phyloP scores from a whole-genome alignment of 2,797 vertebrate genomes.

The Poecilia wingei region DNA sequence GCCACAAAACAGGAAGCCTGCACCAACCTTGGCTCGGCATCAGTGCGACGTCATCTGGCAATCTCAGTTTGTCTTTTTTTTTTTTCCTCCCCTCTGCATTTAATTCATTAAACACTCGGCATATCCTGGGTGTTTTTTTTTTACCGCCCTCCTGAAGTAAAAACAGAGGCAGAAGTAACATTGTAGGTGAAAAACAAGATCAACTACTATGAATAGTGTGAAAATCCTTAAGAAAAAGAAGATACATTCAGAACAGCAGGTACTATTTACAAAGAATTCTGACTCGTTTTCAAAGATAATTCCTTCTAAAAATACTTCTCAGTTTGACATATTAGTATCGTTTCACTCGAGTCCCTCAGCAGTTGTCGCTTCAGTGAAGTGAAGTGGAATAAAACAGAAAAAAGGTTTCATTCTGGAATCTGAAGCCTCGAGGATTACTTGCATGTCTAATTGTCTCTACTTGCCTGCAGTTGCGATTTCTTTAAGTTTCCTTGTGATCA shows the following conservation, averaged over 20 bases:
- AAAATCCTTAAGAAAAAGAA: not conserved
- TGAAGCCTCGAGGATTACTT: not conserved
- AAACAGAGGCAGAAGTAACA: not conserved
- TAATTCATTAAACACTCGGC: not conserved
- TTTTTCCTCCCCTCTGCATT: not conserved
- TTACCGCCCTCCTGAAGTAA: no score
- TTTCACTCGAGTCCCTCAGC: not conserved
- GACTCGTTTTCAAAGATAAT: not conserved
- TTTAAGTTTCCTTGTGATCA: not conserved
- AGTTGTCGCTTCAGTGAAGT: not conserved
- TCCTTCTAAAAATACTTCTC: not conserved
- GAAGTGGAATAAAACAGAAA: not conserved
- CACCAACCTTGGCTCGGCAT: slow-evolving; percentile 30
- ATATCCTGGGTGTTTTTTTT: no score
- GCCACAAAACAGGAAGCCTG: slow-evolving; percentile 78
- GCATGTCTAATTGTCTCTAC: slow-evolving; percentile 7
- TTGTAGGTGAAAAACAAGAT: not conserved
- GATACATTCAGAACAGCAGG: not conserved
- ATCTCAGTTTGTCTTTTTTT: slow-evolving; percentile 61
- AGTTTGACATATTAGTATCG: not conserved
- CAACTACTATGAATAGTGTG: not conserved
- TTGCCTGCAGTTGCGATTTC: slow-evolving; percentile 40
- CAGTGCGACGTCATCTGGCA: slow-evolving; percentile 36
- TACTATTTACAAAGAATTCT: not conserved
- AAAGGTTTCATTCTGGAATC: not conserved